Evolutionary conservation across 2,888 invertebrate genomes (phyloP).

Genomic region (Caenorhabditis sp.): DNA sequence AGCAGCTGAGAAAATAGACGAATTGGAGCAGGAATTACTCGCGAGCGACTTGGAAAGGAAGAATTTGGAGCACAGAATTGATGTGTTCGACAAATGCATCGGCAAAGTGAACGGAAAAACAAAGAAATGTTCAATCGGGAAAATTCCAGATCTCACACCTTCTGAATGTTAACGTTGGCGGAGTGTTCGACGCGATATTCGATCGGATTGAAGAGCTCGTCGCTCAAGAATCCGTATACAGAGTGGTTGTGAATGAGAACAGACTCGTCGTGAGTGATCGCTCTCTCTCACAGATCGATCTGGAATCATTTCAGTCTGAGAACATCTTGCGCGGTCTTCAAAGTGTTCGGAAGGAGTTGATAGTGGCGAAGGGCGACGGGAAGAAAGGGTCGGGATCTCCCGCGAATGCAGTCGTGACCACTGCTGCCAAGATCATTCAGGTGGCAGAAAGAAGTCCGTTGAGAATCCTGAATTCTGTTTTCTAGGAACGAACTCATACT

Average conservation of each 20-base stretch:
- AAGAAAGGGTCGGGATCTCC: conserved; percentile 20
- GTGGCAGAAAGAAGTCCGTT: conserved; percentile 5
- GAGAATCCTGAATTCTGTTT: neutral
- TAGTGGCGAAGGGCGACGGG: too few relatives aligned
- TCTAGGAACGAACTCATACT: conserved; percentile 36
- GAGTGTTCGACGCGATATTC: conserved; percentile 44
- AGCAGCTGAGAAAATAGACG: conserved; percentile 48
- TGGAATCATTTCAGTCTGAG: conserved; percentile 39
- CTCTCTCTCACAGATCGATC: neutral
- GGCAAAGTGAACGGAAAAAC: conserved; percentile 25
- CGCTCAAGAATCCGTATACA: conserved; percentile 51
- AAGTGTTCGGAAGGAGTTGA: conserved; percentile 38
- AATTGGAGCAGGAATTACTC: conserved; percentile 51
- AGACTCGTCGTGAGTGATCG: conserved; percentile 30
- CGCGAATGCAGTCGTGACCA: conserved; percentile 5
- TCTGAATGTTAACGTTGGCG: conserved; percentile 45
- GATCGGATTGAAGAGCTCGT: conserved; percentile 50
- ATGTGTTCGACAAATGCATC: conserved; percentile 35
- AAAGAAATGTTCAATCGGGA: too few relatives aligned
- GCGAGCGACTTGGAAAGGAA: conserved; percentile 54
- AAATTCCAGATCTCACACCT: conserved; percentile 36
- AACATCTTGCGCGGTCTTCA: conserved; percentile 46
- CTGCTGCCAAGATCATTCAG: conserved; percentile 50
- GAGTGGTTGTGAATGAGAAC: conserved; percentile 50
- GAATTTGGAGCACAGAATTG: conserved; percentile 46